Conservation (phyloP, 1,140 invertebrate species). For the Drosophila neocordata region DNA sequence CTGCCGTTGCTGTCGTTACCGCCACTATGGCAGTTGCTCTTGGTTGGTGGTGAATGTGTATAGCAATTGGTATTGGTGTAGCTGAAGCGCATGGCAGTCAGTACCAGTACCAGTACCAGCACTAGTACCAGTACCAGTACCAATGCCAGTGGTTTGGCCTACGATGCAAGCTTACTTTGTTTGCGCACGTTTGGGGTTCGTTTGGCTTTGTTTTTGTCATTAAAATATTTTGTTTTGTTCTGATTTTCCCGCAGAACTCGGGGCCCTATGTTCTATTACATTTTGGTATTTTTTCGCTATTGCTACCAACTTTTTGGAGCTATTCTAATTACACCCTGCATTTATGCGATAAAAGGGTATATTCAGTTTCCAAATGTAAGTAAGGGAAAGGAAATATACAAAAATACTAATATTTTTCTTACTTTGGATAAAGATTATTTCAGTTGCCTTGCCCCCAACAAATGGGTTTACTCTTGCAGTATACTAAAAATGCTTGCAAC, state of each 20-base stretch:
- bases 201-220: slow-evolving; percentile 67
- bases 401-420: no score
- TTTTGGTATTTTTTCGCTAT: slow-evolving; percentile 25
- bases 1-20: slow-evolving; percentile 21
- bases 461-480: no score
- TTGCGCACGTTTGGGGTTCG: slow-evolving; percentile 50
- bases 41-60: slow-evolving; percentile 24
- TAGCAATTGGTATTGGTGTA: slow-evolving; percentile 30
- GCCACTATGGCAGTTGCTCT: not conserved
- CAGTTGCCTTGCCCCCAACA: no score
- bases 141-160: slow-evolving; percentile 9
- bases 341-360: no score
- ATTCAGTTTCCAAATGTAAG: no score
- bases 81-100: slow-evolving; percentile 5
- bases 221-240: slow-evolving; percentile 81
- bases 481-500: no score
- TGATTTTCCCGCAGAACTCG: slow-evolving; percentile 57
- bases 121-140: no score
- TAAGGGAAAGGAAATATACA: no score
- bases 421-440: no score
- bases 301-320: slow-evolving; percentile 59
- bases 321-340: slow-evolving; percentile 47
- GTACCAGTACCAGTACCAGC: no score
- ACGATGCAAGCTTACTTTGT: slow-evolving; percentile 56
- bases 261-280: slow-evolving; percentile 24